Conservation (phyloP, 2,113 vertebrate species). For the Sterna hirundo region DNA sequence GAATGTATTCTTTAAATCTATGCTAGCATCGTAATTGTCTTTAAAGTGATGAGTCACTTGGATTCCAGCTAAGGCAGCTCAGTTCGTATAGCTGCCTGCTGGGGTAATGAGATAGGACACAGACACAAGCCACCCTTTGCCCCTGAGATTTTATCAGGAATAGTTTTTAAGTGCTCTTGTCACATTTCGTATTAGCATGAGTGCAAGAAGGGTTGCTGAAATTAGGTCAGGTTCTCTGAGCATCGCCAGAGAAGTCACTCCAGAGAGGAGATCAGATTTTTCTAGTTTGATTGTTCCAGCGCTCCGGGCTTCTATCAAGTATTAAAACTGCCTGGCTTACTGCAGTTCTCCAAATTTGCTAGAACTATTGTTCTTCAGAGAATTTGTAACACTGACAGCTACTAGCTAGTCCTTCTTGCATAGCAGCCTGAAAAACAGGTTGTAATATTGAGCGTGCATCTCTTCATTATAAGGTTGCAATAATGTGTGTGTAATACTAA, state of each 20-base stretch:
- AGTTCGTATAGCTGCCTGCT: neutral
- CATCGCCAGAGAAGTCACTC: constrained; percentile 1
- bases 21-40: neutral
- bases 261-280: constrained; percentile 13
- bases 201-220: neutral
- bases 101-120: neutral
- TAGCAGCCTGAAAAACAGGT: neutral
- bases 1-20: neutral
- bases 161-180: neutral
- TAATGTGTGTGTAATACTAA: neutral
- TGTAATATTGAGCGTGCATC: neutral
- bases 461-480: neutral
- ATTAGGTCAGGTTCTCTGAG: neutral
- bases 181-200: neutral
- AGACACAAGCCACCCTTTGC: neutral
- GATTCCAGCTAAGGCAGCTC: constrained; percentile 2
- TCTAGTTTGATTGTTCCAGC: neutral
- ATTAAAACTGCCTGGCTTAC: constrained; percentile 11
- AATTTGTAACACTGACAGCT: neutral
- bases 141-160: neutral
- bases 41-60: constrained; percentile 15
- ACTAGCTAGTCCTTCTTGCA: neutral
- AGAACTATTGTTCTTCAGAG: neutral
- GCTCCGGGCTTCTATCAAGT: neutral
- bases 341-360: neutral